These are phyloP conservation scores for Phrynocephalus vlangalii DNA, from an alignment of 2,797 vertebrate species.

Conservation along the genomic window DNA sequence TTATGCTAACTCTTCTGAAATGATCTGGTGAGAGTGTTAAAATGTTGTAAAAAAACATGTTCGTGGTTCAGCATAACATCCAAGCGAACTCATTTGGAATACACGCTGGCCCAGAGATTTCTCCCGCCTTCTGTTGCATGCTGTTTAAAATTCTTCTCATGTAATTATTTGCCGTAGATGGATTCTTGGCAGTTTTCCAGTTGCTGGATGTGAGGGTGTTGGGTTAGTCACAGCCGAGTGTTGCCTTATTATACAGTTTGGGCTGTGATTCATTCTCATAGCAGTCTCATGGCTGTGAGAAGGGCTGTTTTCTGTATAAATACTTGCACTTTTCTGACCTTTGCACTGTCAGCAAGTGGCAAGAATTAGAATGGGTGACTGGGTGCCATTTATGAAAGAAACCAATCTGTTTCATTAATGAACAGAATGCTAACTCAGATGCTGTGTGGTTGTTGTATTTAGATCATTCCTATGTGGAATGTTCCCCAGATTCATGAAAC, in stretches of 20 bases:
- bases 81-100: slow-evolving; percentile 28
- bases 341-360: slow-evolving; percentile 41
- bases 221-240: slow-evolving; percentile 61
- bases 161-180: slow-evolving; percentile 67
- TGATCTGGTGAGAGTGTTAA: background rate
- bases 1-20: background rate
- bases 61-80: background rate
- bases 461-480: background rate
- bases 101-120: slow-evolving; percentile 59
- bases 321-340: slow-evolving; percentile 38
- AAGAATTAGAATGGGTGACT: slow-evolving; percentile 38
- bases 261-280: slow-evolving; percentile 62
- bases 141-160: slow-evolving; percentile 71
- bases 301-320: slow-evolving; percentile 41
- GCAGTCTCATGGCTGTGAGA: slow-evolving; percentile 20
- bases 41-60: background rate
- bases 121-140: slow-evolving; percentile 61
- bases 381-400: slow-evolving; percentile 41
- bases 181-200: slow-evolving; percentile 70
- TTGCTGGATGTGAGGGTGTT: slow-evolving; percentile 64
- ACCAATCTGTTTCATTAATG: slow-evolving; percentile 48
- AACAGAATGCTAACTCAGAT: slow-evolving; percentile 59
- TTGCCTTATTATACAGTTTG: slow-evolving; percentile 42
- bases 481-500: background rate
- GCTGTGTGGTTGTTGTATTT: slow-evolving; percentile 4